phyloP scores from a whole-genome alignment of 2,113 vertebrate species.

The Sturnus vulgaris region DNA sequence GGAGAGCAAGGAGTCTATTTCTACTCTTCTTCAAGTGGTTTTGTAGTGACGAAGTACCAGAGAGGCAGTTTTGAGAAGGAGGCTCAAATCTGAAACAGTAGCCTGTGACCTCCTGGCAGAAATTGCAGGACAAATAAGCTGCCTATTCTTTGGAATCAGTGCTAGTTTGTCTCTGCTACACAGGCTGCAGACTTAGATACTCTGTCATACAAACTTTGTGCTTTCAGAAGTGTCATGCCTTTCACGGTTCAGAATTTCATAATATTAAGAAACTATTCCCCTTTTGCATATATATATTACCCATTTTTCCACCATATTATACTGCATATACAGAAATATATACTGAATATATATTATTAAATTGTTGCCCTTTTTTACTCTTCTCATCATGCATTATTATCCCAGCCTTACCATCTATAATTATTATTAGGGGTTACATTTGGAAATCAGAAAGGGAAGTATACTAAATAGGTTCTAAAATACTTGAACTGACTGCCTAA shows the following conservation, averaged over 20 bases:
- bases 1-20: neutral
- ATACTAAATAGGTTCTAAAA: neutral
- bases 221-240: neutral
- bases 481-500: neutral
- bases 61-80: neutral
- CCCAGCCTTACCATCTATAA: neutral
- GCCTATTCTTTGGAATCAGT: neutral
- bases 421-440: slow-evolving; percentile 11
- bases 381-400: neutral
- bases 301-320: neutral
- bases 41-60: neutral
- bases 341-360: neutral
- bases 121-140: neutral
- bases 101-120: neutral
- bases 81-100: neutral
- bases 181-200: neutral
- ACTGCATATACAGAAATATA: neutral
- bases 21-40: neutral
- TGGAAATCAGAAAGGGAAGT: neutral
- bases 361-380: neutral
- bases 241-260: neutral
- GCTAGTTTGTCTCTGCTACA: neutral
- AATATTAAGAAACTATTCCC: neutral
- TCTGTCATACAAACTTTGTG: neutral
- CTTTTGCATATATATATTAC: neutral